phyloP scores from a whole-genome alignment of 2,888 invertebrate species.

The Tuberolachnus salignus region DNA sequence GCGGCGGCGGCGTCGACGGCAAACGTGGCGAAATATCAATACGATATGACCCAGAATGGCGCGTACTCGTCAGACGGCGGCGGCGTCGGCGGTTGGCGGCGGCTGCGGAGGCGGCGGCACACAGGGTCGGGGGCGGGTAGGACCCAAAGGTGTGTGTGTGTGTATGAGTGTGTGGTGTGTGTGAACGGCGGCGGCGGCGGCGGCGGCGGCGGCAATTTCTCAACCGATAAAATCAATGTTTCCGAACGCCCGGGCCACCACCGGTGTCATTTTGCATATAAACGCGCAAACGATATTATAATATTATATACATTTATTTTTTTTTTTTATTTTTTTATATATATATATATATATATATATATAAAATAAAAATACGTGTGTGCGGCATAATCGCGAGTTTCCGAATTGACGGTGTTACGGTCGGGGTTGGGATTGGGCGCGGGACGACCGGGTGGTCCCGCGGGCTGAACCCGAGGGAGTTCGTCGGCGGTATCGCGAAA shows the following conservation, averaged over 20 bases:
- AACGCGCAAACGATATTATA: too few species aligned
- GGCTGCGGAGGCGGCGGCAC: background rate
- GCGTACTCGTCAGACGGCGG: conserved; percentile 46
- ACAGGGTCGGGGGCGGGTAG: too few species aligned
- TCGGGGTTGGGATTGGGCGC: too few species aligned
- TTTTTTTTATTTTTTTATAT: background rate
- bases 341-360: background rate
- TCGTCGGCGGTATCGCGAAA: too few species aligned
- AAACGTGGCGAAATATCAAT: conserved; percentile 53
- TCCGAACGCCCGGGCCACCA: conserved; percentile 23
- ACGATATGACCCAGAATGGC: conserved; percentile 53
- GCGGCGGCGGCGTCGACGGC: background rate
- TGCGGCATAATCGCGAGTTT: background rate
- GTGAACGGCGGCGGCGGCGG: background rate
- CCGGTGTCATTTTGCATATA: conserved; percentile 27
- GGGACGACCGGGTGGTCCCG: too few species aligned
- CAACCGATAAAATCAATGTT: conserved; percentile 56
- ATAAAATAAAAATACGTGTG: background rate
- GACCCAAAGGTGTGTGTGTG: too few species aligned
- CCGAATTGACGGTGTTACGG: too few species aligned
- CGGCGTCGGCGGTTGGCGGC: background rate
- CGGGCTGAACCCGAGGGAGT: too few species aligned
- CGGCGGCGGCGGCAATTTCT: conserved; percentile 35
- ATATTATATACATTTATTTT: too few species aligned
- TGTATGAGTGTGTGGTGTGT: too few species aligned